Percentiles rank a stretch among this genome's conserved stretches.
phyloP scores from a whole-genome alignment of 2,797 vertebrate species.

The Petrocephalus sullivani region DNA sequence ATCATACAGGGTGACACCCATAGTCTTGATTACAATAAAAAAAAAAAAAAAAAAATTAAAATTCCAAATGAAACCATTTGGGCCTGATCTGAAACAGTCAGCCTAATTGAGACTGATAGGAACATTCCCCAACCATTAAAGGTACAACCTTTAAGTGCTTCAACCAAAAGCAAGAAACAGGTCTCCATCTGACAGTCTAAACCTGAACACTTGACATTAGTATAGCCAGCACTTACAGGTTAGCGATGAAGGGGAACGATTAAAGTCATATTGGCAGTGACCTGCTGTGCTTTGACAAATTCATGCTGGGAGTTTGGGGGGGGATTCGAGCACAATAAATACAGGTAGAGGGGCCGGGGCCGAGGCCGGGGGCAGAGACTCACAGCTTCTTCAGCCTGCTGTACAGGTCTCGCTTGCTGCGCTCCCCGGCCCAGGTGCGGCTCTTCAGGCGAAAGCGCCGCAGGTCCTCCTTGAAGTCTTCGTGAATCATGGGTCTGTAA shows the following conservation, averaged over 20 bases:
- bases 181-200: not conserved
- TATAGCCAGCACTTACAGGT: not conserved
- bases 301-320: not conserved
- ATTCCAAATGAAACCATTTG: not conserved
- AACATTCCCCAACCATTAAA: not conserved
- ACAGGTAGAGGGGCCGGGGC: not conserved
- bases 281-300: not conserved
- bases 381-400: conserved; percentile 81
- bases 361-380: conserved; percentile 36
- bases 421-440: conserved; percentile 83
- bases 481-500: conserved; percentile 87
- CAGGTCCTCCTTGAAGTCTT: conserved; percentile 82
- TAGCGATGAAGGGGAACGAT: not conserved
- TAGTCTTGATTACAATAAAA: not conserved
- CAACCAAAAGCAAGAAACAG: not conserved
- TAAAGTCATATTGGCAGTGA: not conserved
- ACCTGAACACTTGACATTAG: not conserved
- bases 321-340: not conserved
- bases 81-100: not conserved
- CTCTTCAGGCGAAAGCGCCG: conserved; percentile 79
- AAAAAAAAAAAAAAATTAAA: not conserved
- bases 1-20: not conserved
- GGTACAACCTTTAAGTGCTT: conserved; percentile 5
- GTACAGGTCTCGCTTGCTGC: conserved; percentile 82
- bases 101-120: not conserved